Evolutionary conservation across 2,113 vertebrate genomes (phyloP).

Genomic region (Symphodus melops): DNA sequence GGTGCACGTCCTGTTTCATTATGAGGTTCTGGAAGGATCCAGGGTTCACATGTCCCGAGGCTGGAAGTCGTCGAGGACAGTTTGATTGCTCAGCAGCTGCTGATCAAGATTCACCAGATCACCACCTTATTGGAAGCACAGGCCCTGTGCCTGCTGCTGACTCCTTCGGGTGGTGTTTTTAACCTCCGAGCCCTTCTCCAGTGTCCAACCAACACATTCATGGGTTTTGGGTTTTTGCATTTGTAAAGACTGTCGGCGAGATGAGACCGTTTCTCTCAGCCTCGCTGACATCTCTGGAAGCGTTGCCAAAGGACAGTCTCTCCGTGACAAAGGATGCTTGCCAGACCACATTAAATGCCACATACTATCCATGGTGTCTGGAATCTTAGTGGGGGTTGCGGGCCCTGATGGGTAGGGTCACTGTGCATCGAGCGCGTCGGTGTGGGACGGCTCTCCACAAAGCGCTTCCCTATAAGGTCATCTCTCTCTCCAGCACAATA

Average conservation of each 20-base stretch:
- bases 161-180: too few relatives aligned
- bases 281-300: conserved; percentile 66
- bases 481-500: conserved; percentile 82
- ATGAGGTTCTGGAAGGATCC: too few relatives aligned
- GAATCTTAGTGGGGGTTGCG: conserved; percentile 80
- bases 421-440: conserved; percentile 71
- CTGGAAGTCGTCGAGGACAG: not conserved
- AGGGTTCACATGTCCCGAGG: conserved; percentile 2
- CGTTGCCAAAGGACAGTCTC: conserved; percentile 64
- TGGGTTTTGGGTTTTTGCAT: conserved; percentile 1
- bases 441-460: conserved; percentile 78
- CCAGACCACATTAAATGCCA: conserved; percentile 84
- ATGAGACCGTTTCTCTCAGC: conserved; percentile 38
- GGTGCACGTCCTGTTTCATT: not conserved
- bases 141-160: not conserved
- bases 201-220: conserved; percentile 1
- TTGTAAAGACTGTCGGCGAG: conserved; percentile 21
- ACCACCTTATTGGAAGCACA: not conserved
- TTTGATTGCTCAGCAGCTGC: not conserved
- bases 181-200: not conserved
- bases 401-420: conserved; percentile 81
- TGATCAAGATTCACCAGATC: not conserved
- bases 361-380: conserved; percentile 84
- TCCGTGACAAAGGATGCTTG: conserved; percentile 73
- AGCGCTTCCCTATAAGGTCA: conserved; percentile 90